phyloP scores from a whole-genome alignment of 2,888 invertebrate species.

The Lycophotia porphyrea region DNA sequence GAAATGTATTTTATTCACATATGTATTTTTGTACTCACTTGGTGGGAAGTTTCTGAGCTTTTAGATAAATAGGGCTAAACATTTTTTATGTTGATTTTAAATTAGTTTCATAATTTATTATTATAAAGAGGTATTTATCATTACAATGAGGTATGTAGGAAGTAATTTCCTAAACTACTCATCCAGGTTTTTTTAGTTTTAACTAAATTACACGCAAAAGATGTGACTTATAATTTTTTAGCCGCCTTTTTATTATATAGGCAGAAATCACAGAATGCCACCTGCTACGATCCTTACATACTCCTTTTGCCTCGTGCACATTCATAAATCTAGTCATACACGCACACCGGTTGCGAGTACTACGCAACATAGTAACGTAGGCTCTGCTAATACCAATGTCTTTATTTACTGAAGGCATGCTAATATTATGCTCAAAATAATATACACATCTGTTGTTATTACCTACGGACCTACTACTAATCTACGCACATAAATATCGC shows the following conservation, averaged over 20 bases:
- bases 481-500: neutral
- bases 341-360: too few species aligned
- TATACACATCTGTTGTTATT: neutral
- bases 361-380: neutral
- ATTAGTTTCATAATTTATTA: neutral
- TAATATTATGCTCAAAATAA: neutral
- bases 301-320: too few species aligned
- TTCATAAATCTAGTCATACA: too few species aligned
- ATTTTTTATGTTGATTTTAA: neutral
- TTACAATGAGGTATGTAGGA: neutral
- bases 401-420: too few species aligned
- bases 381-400: neutral
- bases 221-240: neutral
- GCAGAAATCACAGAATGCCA: too few species aligned
- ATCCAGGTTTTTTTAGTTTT: too few species aligned
- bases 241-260: neutral
- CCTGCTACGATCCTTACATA: too few species aligned
- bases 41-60: neutral
- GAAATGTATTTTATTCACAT: conserved; percentile 21
- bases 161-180: neutral
- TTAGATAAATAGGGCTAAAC: neutral
- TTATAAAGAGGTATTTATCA: neutral
- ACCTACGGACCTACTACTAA: neutral
- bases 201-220: neutral
- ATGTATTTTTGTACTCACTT: conserved; percentile 4